Percentiles rank a stretch among this genome's conserved stretches.
Conservation (phyloP, 64 coral and sea anemone genomes). For the Actinia equina region DNA sequence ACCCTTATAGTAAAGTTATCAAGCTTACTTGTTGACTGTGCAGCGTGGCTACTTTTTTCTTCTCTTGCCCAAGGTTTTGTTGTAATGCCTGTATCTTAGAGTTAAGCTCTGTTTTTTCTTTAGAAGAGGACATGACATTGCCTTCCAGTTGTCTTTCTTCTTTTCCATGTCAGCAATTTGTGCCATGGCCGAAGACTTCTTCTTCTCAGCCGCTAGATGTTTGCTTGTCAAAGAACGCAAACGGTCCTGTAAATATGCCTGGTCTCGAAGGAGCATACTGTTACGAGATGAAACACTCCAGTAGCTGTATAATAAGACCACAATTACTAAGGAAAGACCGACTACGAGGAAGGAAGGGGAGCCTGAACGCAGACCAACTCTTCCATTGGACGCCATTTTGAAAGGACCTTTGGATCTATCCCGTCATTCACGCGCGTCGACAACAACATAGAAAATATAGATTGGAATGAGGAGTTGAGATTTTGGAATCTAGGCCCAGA, state of each 20-base stretch:
- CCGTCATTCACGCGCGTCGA: neutral
- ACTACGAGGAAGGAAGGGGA: conserved; percentile 15
- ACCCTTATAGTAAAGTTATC: neutral
- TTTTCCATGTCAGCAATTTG: neutral
- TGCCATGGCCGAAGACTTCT: neutral
- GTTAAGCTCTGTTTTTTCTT: neutral
- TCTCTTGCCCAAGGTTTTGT: neutral
- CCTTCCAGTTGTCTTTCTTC: neutral
- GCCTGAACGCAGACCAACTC: conserved; percentile 11
- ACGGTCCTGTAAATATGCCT: conserved; percentile 1
- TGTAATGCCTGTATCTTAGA: neutral
- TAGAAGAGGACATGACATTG: neutral
- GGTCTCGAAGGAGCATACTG: conserved; percentile 16
- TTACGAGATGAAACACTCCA: conserved; percentile 37
- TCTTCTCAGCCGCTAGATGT: neutral
- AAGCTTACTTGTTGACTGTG: neutral
- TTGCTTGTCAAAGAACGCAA: conserved; percentile 10
- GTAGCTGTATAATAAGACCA: conserved; percentile 26
- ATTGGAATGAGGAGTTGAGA: neutral
- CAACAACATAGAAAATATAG: neutral
- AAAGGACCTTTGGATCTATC: neutral
- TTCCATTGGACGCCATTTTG: conserved; percentile 28
- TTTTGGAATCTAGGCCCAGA: neutral
- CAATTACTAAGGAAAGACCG: neutral
- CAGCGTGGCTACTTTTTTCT: neutral